Evolutionary conservation across 2,113 vertebrate genomes (phyloP).

Genomic region (Lichenostomus cassidix): DNA sequence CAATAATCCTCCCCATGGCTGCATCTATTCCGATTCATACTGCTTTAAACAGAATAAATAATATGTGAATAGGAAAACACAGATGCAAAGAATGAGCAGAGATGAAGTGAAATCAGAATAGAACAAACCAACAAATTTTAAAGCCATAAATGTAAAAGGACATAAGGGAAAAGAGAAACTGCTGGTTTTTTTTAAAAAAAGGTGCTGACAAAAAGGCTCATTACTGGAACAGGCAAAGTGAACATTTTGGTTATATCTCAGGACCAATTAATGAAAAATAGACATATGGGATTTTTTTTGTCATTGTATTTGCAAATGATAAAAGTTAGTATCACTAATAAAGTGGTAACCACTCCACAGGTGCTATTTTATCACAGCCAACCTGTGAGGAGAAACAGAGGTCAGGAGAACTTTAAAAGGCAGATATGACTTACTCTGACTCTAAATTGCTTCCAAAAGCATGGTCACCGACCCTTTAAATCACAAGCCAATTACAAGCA

Average conservation of each 20-base stretch:
- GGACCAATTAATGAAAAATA: neutral
- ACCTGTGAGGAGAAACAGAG: slow-evolving; percentile 22
- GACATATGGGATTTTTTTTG: neutral
- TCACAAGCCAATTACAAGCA: slow-evolving; percentile 61
- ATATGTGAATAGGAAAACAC: neutral
- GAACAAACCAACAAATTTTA: neutral
- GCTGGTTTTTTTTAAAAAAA: neutral
- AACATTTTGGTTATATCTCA: neutral
- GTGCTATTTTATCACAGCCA: neutral
- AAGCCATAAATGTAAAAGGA: neutral
- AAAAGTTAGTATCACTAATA: neutral
- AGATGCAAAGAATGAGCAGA: neutral
- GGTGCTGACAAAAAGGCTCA: neutral
- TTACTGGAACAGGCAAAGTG: neutral
- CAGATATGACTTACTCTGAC: slow-evolving; percentile 14
- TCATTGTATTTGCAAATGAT: neutral
- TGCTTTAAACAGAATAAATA: neutral
- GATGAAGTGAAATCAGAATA: neutral
- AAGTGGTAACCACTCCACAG: neutral
- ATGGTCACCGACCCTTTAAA: slow-evolving; percentile 63
- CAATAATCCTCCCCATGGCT: neutral
- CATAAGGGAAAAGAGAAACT: neutral
- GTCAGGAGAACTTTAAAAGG: slow-evolving; percentile 40
- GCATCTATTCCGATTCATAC: neutral
- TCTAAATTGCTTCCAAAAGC: slow-evolving; percentile 60